These are phyloP conservation scores for Caenorhabditis sp. DNA, from an alignment of 2,888 invertebrate genomes.

Conservation along the genomic window DNA sequence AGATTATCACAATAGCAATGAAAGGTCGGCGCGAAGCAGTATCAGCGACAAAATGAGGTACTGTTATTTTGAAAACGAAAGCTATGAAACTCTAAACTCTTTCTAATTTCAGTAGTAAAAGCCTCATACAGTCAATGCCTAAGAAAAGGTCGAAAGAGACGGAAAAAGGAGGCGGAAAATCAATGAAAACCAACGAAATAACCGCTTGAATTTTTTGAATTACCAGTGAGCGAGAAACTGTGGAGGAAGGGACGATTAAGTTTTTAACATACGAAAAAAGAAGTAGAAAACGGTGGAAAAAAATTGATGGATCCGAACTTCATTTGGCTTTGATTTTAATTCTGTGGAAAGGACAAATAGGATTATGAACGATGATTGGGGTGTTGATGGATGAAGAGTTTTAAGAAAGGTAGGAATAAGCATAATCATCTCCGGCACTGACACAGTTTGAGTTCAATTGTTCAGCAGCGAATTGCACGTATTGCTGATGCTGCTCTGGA, in stretches of 20 bases:
- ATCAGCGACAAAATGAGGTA: not conserved
- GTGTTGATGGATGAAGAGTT: not conserved
- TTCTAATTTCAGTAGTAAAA: constrained; percentile 40
- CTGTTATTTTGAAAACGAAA: constrained; percentile 5
- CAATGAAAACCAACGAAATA: constrained; percentile 41
- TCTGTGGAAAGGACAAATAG: not conserved
- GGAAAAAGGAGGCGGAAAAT: constrained; percentile 23
- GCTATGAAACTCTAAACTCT: constrained; percentile 59
- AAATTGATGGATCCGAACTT: constrained; percentile 49
- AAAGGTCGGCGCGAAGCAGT: constrained; percentile 28
- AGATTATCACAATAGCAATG: constrained; percentile 55
- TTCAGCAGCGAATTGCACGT: constrained; percentile 98
- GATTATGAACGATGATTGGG: constrained; percentile 15
- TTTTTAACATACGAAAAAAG: constrained; percentile 11
- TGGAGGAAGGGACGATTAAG: constrained; percentile 16
- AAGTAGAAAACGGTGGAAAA: constrained; percentile 39
- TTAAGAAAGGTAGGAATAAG: constrained; percentile 68
- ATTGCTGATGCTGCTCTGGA: constrained; percentile 96
- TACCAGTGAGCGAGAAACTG: constrained; percentile 63
- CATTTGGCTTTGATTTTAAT: constrained; percentile 44
- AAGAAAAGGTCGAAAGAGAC: constrained; percentile 48
- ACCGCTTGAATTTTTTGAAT: constrained; percentile 39
- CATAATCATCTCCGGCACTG: constrained; percentile 56
- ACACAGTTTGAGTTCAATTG: constrained; percentile 87
- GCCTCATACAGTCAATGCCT: constrained; percentile 58